Evolutionary conservation across 2,888 invertebrate species (phyloP).

Genomic region (Sialis lutaria): DNA sequence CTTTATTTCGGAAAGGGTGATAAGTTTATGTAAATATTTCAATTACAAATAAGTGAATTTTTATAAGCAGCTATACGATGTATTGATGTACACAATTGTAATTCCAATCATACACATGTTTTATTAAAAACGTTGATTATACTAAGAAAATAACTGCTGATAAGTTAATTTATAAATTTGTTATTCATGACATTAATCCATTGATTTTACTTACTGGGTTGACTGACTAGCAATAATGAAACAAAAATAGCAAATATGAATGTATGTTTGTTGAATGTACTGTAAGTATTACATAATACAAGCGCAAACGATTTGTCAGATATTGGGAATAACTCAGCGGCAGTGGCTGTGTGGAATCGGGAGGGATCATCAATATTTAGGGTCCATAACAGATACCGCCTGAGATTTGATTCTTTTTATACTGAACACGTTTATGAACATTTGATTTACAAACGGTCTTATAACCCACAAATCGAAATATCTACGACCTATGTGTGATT

Average conservation of each 20-base stretch:
- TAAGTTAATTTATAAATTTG: not conserved
- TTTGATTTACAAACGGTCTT: slow-evolving; percentile 11
- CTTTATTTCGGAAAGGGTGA: too few species aligned
- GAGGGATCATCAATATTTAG: slow-evolving; percentile 15
- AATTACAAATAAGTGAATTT: too few species aligned
- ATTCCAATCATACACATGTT: too few species aligned
- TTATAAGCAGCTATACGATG: too few species aligned
- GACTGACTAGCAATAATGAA: not conserved
- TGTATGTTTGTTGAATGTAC: slow-evolving; percentile 5
- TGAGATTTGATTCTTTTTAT: slow-evolving; percentile 18
- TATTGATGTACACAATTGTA: too few species aligned
- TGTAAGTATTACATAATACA: slow-evolving; percentile 8
- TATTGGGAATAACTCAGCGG: slow-evolving; percentile 10
- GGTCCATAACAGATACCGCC: slow-evolving; percentile 16
- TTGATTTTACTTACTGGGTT: not conserved
- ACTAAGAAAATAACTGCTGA: too few species aligned
- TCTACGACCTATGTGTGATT: not conserved
- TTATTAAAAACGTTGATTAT: too few species aligned
- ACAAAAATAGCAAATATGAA: not conserved
- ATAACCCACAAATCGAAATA: not conserved
- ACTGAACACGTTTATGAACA: slow-evolving; percentile 15
- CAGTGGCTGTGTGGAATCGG: slow-evolving; percentile 6
- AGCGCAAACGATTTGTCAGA: slow-evolving; percentile 4
- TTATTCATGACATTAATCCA: not conserved
- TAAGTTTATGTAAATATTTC: too few species aligned